These are phyloP conservation scores for Theonella swinhoei DNA, from an alignment of 37 sponge, comb jelly and placozoan genomes.

Conservation along the genomic window DNA sequence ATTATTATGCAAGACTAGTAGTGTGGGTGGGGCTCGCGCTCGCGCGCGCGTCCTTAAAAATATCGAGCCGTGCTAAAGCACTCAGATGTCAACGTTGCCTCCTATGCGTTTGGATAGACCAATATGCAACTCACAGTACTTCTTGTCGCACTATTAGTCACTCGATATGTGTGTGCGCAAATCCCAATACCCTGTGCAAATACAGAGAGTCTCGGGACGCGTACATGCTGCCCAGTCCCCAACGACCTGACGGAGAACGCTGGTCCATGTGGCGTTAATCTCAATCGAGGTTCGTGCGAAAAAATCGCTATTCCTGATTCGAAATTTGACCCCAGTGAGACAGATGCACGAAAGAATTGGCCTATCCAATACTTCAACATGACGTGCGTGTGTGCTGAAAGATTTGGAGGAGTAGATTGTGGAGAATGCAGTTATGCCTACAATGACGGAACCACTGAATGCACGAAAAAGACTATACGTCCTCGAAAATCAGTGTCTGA, in stretches of 20 bases:
- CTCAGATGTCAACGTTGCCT: too few species aligned
- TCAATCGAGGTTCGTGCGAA: neutral
- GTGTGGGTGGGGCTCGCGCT: too few species aligned
- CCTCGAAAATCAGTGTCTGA: neutral
- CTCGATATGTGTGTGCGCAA: neutral
- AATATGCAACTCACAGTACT: too few species aligned
- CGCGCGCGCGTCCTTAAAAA: too few species aligned
- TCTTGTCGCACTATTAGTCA: neutral
- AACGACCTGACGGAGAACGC: neutral
- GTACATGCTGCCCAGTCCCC: neutral
- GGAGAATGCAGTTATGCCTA: neutral
- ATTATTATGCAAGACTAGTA: too few species aligned
- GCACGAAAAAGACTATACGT: neutral
- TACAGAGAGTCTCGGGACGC: neutral
- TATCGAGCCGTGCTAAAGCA: too few species aligned
- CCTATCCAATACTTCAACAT: neutral
- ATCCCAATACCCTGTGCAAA: neutral
- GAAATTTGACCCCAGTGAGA: neutral
- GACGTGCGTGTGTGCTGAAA: neutral
- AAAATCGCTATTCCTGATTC: neutral
- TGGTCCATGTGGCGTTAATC: neutral
- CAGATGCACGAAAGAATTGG: neutral
- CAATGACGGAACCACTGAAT: neutral
- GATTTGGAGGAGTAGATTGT: neutral
- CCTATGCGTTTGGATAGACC: too few species aligned